phyloP scores from a whole-genome alignment of 1,140 invertebrate genomes.

The Notospermus geniculatus region DNA sequence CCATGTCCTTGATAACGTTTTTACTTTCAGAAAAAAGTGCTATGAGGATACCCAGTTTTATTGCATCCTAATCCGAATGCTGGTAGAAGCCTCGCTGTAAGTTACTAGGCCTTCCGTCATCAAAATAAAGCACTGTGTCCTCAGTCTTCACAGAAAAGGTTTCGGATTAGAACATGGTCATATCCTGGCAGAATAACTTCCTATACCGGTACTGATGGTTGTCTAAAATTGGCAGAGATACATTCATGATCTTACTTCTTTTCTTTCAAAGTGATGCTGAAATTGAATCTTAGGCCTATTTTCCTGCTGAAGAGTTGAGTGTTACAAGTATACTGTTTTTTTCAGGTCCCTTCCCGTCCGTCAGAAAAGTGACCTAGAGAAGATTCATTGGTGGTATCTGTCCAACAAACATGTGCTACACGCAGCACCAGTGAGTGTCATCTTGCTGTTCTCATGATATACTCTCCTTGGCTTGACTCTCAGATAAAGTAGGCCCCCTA shows the following conservation, averaged over 20 bases:
- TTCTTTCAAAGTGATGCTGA: not conserved
- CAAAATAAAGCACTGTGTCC: not conserved
- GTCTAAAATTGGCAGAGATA: not conserved
- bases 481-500: no score
- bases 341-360: not conserved
- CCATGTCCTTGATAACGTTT: no score
- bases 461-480: no score
- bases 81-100: not conserved
- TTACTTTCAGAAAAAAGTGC: not conserved
- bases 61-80: not conserved
- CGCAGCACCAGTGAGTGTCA: slow-evolving; percentile 33
- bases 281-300: not conserved
- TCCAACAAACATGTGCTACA: slow-evolving; percentile 39
- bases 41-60: slow-evolving; percentile 4
- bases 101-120: not conserved
- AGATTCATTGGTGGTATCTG: slow-evolving; percentile 39
- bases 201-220: no score
- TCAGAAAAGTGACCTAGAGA: slow-evolving; percentile 30
- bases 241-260: not conserved
- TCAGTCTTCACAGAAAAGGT: not conserved
- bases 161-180: not conserved
- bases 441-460: no score
- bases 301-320: not conserved
- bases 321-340: not conserved
- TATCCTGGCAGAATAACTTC: not conserved